phyloP scores from a whole-genome alignment of 2,113 vertebrate species.

The Mus pahari region DNA sequence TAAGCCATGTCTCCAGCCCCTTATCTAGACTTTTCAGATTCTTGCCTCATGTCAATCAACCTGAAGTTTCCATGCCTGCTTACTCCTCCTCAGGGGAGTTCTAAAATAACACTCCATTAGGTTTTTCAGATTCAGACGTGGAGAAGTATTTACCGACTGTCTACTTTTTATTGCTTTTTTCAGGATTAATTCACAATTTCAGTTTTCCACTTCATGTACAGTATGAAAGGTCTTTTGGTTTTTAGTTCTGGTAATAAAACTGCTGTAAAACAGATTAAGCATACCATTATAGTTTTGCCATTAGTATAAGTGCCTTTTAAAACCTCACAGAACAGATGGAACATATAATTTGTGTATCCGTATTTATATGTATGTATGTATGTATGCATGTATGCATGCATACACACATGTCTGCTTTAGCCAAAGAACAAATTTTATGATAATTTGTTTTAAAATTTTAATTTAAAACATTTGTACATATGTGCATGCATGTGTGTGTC shows the following conservation, averaged over 20 bases:
- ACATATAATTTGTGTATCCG: not conserved
- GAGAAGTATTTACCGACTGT: not conserved
- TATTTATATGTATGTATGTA: too few relatives aligned
- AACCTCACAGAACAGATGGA: slow-evolving; percentile 24
- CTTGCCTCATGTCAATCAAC: not conserved
- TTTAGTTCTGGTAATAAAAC: slow-evolving; percentile 54
- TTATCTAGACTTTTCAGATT: not conserved
- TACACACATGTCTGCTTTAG: not conserved
- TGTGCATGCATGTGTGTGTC: not conserved
- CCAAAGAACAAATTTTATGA: not conserved
- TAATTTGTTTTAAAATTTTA: not conserved
- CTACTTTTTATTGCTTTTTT: not conserved
- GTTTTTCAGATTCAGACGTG: slow-evolving; percentile 32
- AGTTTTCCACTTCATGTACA: slow-evolving; percentile 32
- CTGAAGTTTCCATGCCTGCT: not conserved
- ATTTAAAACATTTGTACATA: not conserved
- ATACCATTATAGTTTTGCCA: slow-evolving; percentile 41
- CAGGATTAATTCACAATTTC: not conserved
- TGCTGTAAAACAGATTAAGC: not conserved
- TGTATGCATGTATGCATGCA: too few relatives aligned
- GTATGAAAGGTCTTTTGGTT: slow-evolving; percentile 23
- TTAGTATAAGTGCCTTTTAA: slow-evolving; percentile 3
- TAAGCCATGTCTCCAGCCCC: not conserved
- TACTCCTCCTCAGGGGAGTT: not conserved
- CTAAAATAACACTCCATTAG: not conserved